Base-by-base conservation (phyloP, 2,797 vertebrate genomes). In the Agapornis canus region DNA sequence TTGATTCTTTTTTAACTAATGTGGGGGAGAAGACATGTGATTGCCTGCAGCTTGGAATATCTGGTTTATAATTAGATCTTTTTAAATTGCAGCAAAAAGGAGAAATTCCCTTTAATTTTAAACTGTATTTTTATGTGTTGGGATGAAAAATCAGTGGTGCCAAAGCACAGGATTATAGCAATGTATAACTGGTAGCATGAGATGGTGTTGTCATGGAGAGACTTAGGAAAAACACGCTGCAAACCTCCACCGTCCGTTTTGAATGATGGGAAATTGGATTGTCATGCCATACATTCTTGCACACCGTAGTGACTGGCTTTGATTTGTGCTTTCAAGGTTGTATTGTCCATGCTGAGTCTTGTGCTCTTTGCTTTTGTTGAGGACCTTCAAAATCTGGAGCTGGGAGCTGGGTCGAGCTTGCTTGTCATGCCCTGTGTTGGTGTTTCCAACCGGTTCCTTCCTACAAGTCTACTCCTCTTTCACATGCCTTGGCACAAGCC, bases 351-450 rank as follows among this genome's bases (percentile, higher is more conserved):
- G 17, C 12, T 90, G 21, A 15, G 26, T 45, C 43, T 40, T 80
- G 27, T 59, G 16, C n/a, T 73, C n/a, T 42, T 73, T 21, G 45
- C 31, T 35, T 75, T 49, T 31, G 29, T 1, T 35, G 75, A 48
- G 59, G 22, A 10, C 26, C 17, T 65, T 45, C 63, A 19, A 59
- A 82, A 13, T 35, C 31, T 0, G 18, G 11, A 45, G 47, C 15
- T 0, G 8, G 77, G 63, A 86, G 26, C 47, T 1, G 2, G 3
- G 1, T 8, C 0, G 2, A 54, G 4, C 21, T 32, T 2, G 0
- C 37, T 91, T 35, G 29, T 57, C 3, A 1, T 31, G 63, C 76
- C 73, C 69, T 0, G 0, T 43, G 60, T 32, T 4, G 9, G 32
- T 56, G 51, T 20, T 69, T 85, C 85, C 79, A 48, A n/a, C 88